Conservation (phyloP, 2,797 vertebrate species). For the Crocidura indochinensis region DNA sequence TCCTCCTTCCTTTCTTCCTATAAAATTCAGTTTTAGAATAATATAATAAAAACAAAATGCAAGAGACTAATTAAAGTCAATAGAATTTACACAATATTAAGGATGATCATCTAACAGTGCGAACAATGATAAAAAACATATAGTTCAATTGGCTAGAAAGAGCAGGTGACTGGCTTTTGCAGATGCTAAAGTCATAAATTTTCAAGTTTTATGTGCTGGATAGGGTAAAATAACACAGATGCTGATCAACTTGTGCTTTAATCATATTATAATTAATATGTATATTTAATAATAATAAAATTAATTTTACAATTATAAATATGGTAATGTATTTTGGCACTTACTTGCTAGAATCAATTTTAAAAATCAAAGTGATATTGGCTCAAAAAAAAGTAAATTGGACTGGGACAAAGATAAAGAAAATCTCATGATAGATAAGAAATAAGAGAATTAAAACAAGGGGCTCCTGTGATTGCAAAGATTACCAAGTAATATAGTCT, state of each 20-base stretch:
- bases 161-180: conserved; percentile 28
- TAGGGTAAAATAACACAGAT: conserved; percentile 71
- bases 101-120: neutral
- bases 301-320: conserved; percentile 76
- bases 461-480: neutral
- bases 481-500: neutral
- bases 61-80: conserved; percentile 30
- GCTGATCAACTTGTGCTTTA: conserved; percentile 48
- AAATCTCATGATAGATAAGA: neutral
- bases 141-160: conserved; percentile 61
- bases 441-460: conserved; percentile 20
- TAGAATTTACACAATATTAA: neutral
- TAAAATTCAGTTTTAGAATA: conserved; percentile 7
- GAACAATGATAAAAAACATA: conserved; percentile 59
- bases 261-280: conserved; percentile 66
- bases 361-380: conserved; percentile 33
- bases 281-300: conserved; percentile 76
- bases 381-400: conserved; percentile 41
- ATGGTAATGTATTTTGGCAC: conserved; percentile 53
- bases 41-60: conserved; percentile 35
- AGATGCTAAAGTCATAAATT: conserved; percentile 64
- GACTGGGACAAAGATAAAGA: neutral
- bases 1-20: neutral
- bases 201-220: conserved; percentile 66
- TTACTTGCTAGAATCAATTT: conserved; percentile 70